Conservation (phyloP, 1,140 invertebrate species). For the Paraescarpia echinospica region DNA sequence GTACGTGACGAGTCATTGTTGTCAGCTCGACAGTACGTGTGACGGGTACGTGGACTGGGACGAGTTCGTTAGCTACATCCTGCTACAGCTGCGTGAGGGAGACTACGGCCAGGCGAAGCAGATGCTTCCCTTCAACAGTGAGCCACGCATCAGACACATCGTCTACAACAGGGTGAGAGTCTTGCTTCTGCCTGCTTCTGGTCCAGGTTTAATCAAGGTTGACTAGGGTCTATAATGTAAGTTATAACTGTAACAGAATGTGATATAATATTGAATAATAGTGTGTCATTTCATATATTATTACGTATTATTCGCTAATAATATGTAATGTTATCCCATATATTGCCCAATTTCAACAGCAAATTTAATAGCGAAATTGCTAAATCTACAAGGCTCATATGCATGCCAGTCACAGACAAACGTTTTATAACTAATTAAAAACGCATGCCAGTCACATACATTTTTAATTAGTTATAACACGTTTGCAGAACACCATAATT, state of each 20-base stretch:
- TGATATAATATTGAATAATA: not conserved
- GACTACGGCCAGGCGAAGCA: constrained; percentile 45
- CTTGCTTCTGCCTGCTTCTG: not conserved
- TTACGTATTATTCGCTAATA: not conserved
- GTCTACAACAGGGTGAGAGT: constrained; percentile 53
- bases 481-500: too few species aligned
- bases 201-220: not conserved
- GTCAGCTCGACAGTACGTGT: constrained; percentile 48
- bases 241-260: not conserved
- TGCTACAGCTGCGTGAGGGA: constrained; percentile 50
- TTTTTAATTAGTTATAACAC: too few species aligned
- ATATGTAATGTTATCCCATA: not conserved
- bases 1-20: not conserved
- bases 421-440: not conserved
- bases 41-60: constrained; percentile 55
- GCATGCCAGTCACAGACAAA: not conserved
- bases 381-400: not conserved
- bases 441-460: too few species aligned
- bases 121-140: constrained; percentile 52
- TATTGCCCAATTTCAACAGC: too few species aligned
- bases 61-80: constrained; percentile 50
- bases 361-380: too few species aligned
- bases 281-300: not conserved
- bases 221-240: not conserved
- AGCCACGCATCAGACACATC: constrained; percentile 54